Evolutionary conservation across 2,113 vertebrate genomes (phyloP).

Genomic region (Acanthisitta chloris): DNA sequence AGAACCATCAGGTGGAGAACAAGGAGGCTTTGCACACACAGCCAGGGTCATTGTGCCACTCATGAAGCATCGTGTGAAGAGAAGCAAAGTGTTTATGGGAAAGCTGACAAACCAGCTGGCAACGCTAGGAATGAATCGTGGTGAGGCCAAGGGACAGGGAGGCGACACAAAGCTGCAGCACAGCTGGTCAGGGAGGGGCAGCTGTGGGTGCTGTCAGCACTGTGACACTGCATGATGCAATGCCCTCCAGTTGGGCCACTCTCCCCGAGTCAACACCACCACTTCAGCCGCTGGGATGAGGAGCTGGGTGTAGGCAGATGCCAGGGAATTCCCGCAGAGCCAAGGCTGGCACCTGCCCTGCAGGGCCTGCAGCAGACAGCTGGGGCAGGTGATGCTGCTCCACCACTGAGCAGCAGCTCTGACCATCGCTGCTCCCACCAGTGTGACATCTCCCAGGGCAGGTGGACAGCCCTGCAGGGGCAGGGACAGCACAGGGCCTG

Average conservation of each 20-base stretch:
- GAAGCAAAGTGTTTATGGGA: neutral
- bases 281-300: fast-evolving
- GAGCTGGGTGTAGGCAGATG: fast-evolving
- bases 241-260: fast-evolving
- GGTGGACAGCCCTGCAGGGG: no score
- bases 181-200: neutral
- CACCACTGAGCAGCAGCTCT: fast-evolving
- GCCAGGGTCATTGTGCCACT: neutral
- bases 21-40: neutral
- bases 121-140: neutral
- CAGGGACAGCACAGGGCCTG: neutral
- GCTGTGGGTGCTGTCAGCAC: fast-evolving
- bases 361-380: fast-evolving
- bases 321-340: neutral
- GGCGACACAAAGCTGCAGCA: neutral
- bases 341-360: fast-evolving
- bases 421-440: fast-evolving
- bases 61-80: fast-evolving
- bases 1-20: neutral
- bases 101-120: neutral
- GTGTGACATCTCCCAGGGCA: fast-evolving
- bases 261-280: fast-evolving
- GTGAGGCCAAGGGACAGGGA: neutral
- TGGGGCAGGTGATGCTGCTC: fast-evolving
- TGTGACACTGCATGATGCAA: neutral